Conservation (phyloP, 2,888 invertebrate genomes). For the Saturnia japonica region DNA sequence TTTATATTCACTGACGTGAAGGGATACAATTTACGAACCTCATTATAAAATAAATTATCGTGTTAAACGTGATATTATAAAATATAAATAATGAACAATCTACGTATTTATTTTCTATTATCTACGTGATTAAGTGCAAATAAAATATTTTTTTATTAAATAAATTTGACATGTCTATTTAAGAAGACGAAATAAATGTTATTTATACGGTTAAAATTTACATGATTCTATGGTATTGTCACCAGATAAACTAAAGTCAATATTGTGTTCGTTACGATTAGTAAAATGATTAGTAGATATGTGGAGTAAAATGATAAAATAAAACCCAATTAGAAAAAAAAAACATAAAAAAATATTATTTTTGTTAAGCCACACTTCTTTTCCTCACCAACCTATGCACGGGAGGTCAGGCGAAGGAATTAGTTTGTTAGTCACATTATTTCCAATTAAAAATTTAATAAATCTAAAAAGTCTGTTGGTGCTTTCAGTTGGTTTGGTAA, state of each 20-base stretch:
- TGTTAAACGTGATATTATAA: too few species aligned
- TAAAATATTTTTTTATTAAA: neutral
- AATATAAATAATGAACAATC: too few species aligned
- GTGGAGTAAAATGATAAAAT: neutral
- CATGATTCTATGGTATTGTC: neutral
- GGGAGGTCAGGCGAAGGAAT: conserved; percentile 64
- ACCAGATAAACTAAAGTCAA: neutral
- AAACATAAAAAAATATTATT: neutral
- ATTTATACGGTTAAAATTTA: neutral
- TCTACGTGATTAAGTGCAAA: neutral
- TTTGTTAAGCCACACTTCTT: conserved; percentile 50
- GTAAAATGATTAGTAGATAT: neutral
- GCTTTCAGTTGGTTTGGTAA: conserved; percentile 10
- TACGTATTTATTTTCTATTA: too few species aligned
- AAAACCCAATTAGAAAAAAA: neutral
- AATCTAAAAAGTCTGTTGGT: neutral
- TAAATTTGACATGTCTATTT: neutral
- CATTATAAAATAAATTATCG: too few species aligned
- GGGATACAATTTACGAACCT: too few species aligned
- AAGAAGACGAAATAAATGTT: too few species aligned
- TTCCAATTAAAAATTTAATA: neutral
- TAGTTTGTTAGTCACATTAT: conserved; percentile 57
- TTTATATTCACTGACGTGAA: too few species aligned
- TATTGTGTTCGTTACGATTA: neutral
- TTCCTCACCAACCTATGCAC: conserved; percentile 64